Conservation (phyloP, 1,140 invertebrate genomes). For the Littorina saxatilis region DNA sequence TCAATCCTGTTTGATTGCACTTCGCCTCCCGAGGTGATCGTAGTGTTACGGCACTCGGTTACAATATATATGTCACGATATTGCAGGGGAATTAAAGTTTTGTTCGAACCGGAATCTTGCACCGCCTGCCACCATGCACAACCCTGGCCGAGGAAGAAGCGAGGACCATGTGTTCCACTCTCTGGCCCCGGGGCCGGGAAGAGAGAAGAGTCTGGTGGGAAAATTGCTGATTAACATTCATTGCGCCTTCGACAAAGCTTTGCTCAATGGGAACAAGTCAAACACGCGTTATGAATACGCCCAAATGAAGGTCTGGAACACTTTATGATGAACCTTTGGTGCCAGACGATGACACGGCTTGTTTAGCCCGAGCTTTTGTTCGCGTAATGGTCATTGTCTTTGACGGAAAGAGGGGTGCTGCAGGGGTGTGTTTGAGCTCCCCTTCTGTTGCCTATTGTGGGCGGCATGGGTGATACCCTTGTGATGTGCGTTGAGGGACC, state of each 20-base stretch:
- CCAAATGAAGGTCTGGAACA: not conserved
- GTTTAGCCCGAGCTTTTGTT: not conserved
- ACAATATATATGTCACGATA: too few relatives aligned
- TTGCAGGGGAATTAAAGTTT: too few relatives aligned
- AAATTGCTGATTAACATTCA: not conserved
- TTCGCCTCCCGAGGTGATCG: too few relatives aligned
- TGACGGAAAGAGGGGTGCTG: not conserved
- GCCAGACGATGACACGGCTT: slow-evolving; percentile 3
- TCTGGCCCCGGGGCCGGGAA: not conserved
- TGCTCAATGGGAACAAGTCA: slow-evolving; percentile 18
- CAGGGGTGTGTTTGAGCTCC: slow-evolving; percentile 3
- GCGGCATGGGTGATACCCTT: not conserved
- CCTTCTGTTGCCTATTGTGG: slow-evolving; percentile 18
- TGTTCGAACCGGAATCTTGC: too few relatives aligned
- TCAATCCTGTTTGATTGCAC: too few relatives aligned
- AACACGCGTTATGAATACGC: slow-evolving; percentile 30
- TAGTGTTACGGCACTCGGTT: too few relatives aligned
- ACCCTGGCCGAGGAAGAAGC: too few relatives aligned
- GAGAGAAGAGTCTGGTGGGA: not conserved
- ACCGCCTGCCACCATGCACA: too few relatives aligned
- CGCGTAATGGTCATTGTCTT: slow-evolving; percentile 4
- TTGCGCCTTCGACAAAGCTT: not conserved
- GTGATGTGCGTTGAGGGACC: not conserved
- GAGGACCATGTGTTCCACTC: too few relatives aligned
- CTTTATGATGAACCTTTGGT: not conserved